These are phyloP conservation scores for Aviceda subcristata DNA, from an alignment of 2,113 vertebrate species.

Conservation along the genomic window DNA sequence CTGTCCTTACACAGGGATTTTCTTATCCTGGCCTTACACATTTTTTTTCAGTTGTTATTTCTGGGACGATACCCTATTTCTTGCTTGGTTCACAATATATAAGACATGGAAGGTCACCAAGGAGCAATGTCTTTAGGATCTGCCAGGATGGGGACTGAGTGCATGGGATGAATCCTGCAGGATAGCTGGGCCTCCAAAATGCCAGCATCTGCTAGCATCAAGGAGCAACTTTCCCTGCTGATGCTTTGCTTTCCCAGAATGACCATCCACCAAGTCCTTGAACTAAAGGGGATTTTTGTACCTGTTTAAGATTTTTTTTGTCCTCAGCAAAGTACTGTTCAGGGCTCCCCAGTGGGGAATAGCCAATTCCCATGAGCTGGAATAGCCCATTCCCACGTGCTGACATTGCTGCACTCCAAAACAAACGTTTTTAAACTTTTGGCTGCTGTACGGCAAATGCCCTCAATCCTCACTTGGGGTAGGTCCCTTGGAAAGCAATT, in stretches of 20 bases:
- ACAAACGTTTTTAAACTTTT: background rate
- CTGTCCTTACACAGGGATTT: background rate
- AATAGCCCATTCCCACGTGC: background rate
- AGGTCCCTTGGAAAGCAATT: slow-evolving; percentile 34
- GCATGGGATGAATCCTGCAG: background rate
- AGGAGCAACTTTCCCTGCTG: background rate
- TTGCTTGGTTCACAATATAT: background rate
- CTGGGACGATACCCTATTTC: background rate
- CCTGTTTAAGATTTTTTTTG: background rate
- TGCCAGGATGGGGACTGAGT: rapidly evolving
- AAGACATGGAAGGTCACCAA: background rate
- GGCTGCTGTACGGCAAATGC: background rate
- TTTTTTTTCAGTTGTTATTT: background rate
- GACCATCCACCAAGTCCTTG: background rate
- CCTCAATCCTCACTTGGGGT: background rate
- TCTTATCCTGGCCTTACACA: background rate
- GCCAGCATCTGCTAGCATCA: background rate
- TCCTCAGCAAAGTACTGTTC: background rate
- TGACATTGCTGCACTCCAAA: background rate
- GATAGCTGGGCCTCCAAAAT: background rate
- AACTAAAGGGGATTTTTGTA: background rate
- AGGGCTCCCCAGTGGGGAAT: background rate
- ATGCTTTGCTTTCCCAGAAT: background rate
- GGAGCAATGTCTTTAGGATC: background rate
- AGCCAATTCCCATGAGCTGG: background rate